Evolutionary conservation across 2,888 invertebrate genomes (phyloP).

Genomic region (Ephialtes manifestator): DNA sequence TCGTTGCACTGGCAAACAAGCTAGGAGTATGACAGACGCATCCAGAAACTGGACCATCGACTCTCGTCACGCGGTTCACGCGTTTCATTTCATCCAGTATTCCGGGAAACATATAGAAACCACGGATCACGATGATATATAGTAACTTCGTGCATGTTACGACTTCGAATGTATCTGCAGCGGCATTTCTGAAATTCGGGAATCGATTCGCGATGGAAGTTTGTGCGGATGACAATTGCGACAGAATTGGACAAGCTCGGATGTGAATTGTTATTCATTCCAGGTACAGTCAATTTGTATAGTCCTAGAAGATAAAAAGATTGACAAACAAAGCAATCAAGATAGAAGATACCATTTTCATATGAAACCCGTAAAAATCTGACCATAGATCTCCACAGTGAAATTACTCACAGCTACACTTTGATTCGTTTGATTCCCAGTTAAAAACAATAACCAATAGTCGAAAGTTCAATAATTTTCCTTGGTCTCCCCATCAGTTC

Average conservation of each 20-base stretch:
- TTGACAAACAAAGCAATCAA: too few relatives aligned
- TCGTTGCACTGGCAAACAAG: slow-evolving; percentile 19
- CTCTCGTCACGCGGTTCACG: slow-evolving; percentile 33
- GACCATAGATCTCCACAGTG: too few relatives aligned
- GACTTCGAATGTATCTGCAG: neutral
- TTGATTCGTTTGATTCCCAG: too few relatives aligned
- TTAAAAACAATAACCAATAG: too few relatives aligned
- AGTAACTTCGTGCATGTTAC: neutral
- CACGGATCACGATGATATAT: neutral
- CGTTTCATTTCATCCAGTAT: slow-evolving; percentile 21
- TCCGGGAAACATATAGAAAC: slow-evolving; percentile 16
- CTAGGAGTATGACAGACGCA: slow-evolving; percentile 62
- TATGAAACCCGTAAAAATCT: too few relatives aligned
- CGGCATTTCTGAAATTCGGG: neutral
- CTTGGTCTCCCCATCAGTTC: slow-evolving; percentile 50
- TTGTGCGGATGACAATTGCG: slow-evolving; percentile 1
- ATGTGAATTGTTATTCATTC: neutral
- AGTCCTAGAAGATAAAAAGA: too few relatives aligned
- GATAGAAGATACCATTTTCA: too few relatives aligned
- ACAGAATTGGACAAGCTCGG: neutral
- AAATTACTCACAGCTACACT: too few relatives aligned
- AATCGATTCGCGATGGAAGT: neutral
- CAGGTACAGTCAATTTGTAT: too few relatives aligned
- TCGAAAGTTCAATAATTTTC: too few relatives aligned
- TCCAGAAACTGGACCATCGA: slow-evolving; percentile 34